Conservation (phyloP, 2,113 vertebrate genomes). For the Triplophysa siluroides region DNA sequence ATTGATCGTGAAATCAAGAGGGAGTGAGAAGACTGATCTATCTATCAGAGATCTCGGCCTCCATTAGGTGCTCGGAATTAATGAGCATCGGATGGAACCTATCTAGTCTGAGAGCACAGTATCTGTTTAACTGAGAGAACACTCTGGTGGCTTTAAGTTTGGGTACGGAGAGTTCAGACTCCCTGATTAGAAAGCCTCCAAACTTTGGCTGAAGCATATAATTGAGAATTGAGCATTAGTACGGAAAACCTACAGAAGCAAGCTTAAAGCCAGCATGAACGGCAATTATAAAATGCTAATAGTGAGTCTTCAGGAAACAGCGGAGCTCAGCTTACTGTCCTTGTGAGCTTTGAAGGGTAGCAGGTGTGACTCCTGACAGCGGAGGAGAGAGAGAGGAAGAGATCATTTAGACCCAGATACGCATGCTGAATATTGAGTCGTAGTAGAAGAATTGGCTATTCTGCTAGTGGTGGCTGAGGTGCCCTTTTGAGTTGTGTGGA, state of each 20-base stretch:
- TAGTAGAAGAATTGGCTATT: slow-evolving; percentile 71
- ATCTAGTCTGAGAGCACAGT: neutral
- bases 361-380: slow-evolving; percentile 54
- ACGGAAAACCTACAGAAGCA: neutral
- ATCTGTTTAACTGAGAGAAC: neutral
- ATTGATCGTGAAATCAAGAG: slow-evolving; percentile 26
- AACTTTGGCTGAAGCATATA: neutral
- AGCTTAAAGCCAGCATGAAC: neutral
- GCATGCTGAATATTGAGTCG: slow-evolving; percentile 71
- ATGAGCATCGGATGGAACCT: slow-evolving; percentile 39
- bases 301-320: neutral
- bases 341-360: slow-evolving; percentile 25
- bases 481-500: slow-evolving; percentile 63
- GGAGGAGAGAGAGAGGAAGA: slow-evolving; percentile 52
- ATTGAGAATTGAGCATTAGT: slow-evolving; percentile 40
- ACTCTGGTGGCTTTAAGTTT: neutral
- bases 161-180: neutral
- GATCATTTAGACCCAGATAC: slow-evolving; percentile 69
- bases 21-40: slow-evolving; percentile 29
- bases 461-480: slow-evolving; percentile 61
- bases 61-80: slow-evolving; percentile 63
- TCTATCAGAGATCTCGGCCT: slow-evolving; percentile 47
- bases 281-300: slow-evolving; percentile 11
- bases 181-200: neutral
- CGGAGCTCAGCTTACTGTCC: neutral